phyloP scores from a whole-genome alignment of 2,888 invertebrate genomes.

The Clistopyga incitator region DNA sequence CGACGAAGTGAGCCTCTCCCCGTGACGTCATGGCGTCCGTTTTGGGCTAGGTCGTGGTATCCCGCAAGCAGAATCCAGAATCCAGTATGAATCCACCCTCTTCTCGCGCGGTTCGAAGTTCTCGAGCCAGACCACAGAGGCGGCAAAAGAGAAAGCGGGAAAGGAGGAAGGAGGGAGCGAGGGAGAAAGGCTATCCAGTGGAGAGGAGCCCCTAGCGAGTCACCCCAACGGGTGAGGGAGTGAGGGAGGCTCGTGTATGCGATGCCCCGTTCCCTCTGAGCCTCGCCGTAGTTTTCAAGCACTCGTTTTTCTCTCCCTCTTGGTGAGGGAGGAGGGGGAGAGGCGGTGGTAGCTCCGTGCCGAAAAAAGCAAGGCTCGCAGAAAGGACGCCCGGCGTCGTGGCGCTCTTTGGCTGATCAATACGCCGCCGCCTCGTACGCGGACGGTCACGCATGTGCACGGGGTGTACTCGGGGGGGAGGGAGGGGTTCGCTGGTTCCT shows the following conservation, averaged over 20 bases:
- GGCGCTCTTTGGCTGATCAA: slow-evolving; percentile 84
- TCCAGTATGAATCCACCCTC: slow-evolving; percentile 47
- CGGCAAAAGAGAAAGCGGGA: slow-evolving; percentile 38
- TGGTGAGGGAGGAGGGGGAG: too few species aligned
- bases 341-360: slow-evolving; percentile 72
- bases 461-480: slow-evolving; percentile 73
- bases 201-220: slow-evolving; percentile 51
- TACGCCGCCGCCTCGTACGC: slow-evolving; percentile 83
- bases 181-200: slow-evolving; percentile 27
- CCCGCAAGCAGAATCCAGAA: slow-evolving; percentile 25
- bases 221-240: slow-evolving; percentile 56
- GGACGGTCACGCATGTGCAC: slow-evolving; percentile 84
- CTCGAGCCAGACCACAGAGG: slow-evolving; percentile 36
- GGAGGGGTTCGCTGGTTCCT: slow-evolving; percentile 61
- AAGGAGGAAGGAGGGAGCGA: slow-evolving; percentile 16
- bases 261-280: slow-evolving; percentile 57
- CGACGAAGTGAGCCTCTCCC: slow-evolving; percentile 41
- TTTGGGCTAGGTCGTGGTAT: slow-evolving; percentile 81
- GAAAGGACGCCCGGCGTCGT: slow-evolving; percentile 84
- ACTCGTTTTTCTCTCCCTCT: slow-evolving; percentile 58
- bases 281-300: slow-evolving; percentile 29
- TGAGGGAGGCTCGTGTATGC: slow-evolving; percentile 54
- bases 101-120: slow-evolving; percentile 40
- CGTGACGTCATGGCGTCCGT: slow-evolving; percentile 80
- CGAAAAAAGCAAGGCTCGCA: slow-evolving; percentile 84